These are phyloP conservation scores for Notospermus geniculatus DNA, from an alignment of 1,140 invertebrate species.

Conservation along the genomic window DNA sequence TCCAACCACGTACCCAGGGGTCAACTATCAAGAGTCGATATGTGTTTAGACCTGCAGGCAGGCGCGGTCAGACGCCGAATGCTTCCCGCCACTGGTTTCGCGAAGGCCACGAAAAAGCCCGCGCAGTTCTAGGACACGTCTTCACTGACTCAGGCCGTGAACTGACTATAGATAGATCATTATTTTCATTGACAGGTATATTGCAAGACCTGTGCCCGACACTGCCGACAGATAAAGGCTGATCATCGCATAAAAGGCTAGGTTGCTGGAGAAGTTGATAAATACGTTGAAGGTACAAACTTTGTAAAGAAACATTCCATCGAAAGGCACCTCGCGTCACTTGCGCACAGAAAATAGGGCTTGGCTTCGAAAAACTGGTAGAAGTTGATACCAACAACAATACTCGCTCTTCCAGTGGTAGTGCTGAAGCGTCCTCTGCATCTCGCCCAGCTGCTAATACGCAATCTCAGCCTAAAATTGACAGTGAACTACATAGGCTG, in stretches of 20 bases:
- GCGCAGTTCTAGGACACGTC: no score
- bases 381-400: background rate
- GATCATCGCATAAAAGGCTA: background rate
- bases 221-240: no score
- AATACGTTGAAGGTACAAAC: background rate
- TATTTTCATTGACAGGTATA: no score
- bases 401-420: background rate
- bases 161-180: no score
- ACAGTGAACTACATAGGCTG: background rate
- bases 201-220: no score
- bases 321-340: background rate
- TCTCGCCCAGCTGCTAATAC: background rate
- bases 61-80: no score
- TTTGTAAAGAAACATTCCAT: background rate
- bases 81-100: no score
- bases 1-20: no score
- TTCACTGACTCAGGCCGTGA: no score
- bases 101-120: no score
- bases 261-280: background rate
- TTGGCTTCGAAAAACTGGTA: background rate
- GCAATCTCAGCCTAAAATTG: background rate
- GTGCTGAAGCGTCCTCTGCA: background rate
- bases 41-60: no score
- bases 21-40: no score
- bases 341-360: background rate